Conservation (phyloP, 2,888 invertebrate genomes). For the Invenusta paracnida region DNA sequence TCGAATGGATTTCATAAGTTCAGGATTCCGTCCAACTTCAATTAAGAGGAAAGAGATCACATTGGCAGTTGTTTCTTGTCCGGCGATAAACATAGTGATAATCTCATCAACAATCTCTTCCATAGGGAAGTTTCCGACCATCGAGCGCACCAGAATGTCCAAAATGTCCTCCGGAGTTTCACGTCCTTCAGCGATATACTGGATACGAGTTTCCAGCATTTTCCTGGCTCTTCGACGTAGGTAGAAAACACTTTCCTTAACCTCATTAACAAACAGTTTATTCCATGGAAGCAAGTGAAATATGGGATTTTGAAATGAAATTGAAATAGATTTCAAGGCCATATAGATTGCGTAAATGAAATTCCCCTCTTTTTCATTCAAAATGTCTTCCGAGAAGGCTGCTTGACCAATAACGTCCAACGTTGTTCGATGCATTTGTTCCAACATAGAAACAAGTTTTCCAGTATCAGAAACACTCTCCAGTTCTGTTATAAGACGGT, state of each 20-base stretch:
- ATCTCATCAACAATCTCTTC: conserved; percentile 45
- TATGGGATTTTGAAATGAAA: not conserved
- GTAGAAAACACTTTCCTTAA: too few relatives aligned
- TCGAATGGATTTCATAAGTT: conserved; percentile 43
- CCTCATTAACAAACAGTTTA: not conserved
- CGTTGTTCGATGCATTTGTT: conserved; percentile 13
- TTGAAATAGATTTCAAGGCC: not conserved
- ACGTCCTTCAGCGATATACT: not conserved
- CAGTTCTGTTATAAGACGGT: conserved; percentile 37
- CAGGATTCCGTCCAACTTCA: conserved; percentile 45
- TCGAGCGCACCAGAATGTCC: not conserved
- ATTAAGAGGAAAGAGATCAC: conserved; percentile 43
- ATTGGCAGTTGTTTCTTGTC: conserved; percentile 47
- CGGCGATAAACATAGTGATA: conserved; percentile 46
- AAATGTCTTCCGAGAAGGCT: conserved; percentile 32
- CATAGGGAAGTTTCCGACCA: not conserved
- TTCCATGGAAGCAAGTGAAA: not conserved
- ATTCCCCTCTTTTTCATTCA: not conserved
- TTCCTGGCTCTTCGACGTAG: not conserved
- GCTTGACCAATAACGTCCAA: conserved; percentile 21
- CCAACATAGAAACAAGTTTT: conserved; percentile 8
- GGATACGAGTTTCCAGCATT: not conserved
- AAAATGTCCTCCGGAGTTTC: not conserved
- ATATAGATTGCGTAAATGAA: not conserved
- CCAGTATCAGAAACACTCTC: not conserved